Base-by-base conservation (phyloP, 1,140 invertebrate species). In the Nebria ingens region DNA sequence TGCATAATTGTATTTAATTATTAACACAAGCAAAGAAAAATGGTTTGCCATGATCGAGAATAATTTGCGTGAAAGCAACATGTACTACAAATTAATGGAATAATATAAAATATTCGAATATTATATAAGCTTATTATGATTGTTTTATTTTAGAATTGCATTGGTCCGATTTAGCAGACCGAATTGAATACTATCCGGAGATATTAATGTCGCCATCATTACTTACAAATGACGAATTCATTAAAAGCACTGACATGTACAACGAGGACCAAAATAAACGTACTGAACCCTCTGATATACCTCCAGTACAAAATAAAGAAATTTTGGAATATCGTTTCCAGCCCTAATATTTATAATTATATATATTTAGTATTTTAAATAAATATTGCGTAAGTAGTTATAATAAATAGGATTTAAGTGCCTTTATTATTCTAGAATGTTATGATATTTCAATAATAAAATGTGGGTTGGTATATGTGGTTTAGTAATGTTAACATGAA, bases 161-260 rank as follows among this genome's bases (percentile, higher is more conserved):
- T 42, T 65, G 64, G 64, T 53, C 56, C 9, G 53, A 34, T 34
- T 34, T 65, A 20, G 58, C 64, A n/a, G 61, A 64, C 11, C 49
- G 56, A 34, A 62, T 59, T 40, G 64, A 65, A 29, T 65, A 64
- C 57, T 56, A 64, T 4, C 64, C 64, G 20, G 64, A 65, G 59
- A 45, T 64, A 29, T 63, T 64, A 45, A 54, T 51, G 17, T 62
- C 61, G 12, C 58, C 58, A 49, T n/a, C 53, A 38, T 52, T 52
- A 57, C 51, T 57, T 50, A 51, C 56, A 57, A 6, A 34, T 9
- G 25, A 9, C 6, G 25, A n/a, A n/a, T n/a, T n/a, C 25, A 9
- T 34, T 34, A n/a, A 6, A 34, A n/a, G 25, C 25, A 6, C 25
- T n/a, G n/a, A 34, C n/a, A n/a, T n/a, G n/a, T 6, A 34, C 25